Evolutionary conservation across 2,113 vertebrate species (phyloP).

Genomic region (Crotalus helleri): DNA sequence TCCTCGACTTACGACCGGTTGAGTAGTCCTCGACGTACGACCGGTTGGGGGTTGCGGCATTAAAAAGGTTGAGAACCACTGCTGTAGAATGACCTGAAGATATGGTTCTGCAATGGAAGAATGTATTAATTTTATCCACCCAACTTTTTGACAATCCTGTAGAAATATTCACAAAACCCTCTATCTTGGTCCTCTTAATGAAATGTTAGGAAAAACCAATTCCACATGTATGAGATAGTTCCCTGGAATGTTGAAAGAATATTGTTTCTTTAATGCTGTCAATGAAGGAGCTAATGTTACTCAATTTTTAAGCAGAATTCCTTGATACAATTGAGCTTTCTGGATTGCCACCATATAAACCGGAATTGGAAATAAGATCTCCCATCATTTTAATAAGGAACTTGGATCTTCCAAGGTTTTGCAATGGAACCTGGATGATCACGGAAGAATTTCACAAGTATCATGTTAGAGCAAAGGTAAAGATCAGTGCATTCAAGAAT

Average conservation of each 20-base stretch:
- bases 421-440: background rate
- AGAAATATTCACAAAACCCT: background rate
- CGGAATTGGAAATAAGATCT: background rate
- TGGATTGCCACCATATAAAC: background rate
- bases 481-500: background rate
- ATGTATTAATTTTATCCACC: background rate
- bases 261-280: background rate
- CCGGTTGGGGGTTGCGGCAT: no score
- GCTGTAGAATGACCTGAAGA: background rate
- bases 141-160: background rate
- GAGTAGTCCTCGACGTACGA: no score
- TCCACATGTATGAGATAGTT: background rate
- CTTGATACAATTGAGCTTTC: background rate
- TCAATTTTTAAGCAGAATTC: background rate
- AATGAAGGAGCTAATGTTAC: background rate
- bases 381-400: background rate
- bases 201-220: background rate
- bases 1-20: no score
- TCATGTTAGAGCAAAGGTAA: background rate
- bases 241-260: background rate
- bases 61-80: no score
- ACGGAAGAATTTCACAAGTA: background rate
- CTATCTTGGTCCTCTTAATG: background rate
- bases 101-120: background rate
- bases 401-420: background rate